Evolutionary conservation across 2,888 invertebrate species (phyloP).

Genomic region (Machimus atricapillus): DNA sequence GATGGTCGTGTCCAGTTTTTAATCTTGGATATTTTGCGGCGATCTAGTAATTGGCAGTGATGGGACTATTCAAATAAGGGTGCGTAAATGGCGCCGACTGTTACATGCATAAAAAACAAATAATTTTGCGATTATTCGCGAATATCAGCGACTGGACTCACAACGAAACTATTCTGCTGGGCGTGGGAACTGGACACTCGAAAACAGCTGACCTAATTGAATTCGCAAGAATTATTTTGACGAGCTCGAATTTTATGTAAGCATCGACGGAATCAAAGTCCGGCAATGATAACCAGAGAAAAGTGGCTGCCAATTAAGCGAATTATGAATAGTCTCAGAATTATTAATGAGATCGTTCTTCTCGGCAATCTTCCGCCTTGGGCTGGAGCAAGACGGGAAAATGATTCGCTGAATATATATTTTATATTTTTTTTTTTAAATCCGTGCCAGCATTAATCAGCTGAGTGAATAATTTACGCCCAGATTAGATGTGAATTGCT

Average conservation of each 20-base stretch:
- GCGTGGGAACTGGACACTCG: constrained; percentile 23
- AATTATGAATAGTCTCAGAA: neutral
- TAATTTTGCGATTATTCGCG: neutral
- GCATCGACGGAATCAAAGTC: neutral
- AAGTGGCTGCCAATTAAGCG: neutral
- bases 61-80: constrained; percentile 34
- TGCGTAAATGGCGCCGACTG: constrained; percentile 16
- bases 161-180: constrained; percentile 6
- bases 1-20: constrained; percentile 9
- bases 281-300: neutral
- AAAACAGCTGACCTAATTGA: constrained; percentile 20
- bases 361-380: neutral
- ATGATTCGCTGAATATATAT: neutral
- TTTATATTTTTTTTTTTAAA: neutral
- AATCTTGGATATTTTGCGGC: neutral
- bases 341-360: neutral
- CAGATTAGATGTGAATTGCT: constrained; percentile 27
- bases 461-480: constrained; percentile 20
- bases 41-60: constrained; percentile 4
- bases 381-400: neutral
- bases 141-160: neutral
- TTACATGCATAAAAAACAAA: neutral
- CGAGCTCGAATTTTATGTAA: neutral
- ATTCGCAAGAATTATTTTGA: constrained; percentile 12
- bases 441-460: constrained; percentile 5